A percentile compares a stretch with the other conserved stretches of the same genome.
Conservation (phyloP, 2,113 vertebrate genomes). For the Epinephelus fuscoguttatus region DNA sequence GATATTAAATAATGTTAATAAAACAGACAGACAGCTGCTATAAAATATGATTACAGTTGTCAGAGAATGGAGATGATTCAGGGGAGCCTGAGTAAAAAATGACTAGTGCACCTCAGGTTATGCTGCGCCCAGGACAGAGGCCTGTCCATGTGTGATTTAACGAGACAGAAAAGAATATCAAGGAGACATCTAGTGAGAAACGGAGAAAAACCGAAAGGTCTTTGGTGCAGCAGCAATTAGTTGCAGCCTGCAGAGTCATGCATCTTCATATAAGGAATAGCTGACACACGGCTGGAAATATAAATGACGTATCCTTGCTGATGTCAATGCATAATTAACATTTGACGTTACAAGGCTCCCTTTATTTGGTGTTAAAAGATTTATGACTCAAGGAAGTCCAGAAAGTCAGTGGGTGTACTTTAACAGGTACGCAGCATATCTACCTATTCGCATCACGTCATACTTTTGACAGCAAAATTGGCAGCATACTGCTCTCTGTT, state of each 20-base stretch:
- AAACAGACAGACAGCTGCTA: slow-evolving; percentile 53
- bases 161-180: slow-evolving; percentile 17
- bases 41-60: slow-evolving; percentile 62
- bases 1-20: slow-evolving; percentile 65
- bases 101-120: slow-evolving; percentile 28
- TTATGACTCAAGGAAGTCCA: slow-evolving; percentile 24
- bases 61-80: slow-evolving; percentile 47
- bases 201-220: slow-evolving; percentile 2
- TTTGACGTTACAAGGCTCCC: slow-evolving; percentile 52
- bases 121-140: slow-evolving; percentile 11
- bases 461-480: background rate
- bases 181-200: slow-evolving; percentile 15
- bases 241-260: slow-evolving; percentile 21
- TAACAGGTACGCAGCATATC: background rate
- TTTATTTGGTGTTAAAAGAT: slow-evolving; percentile 53
- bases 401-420: background rate
- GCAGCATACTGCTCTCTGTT: background rate
- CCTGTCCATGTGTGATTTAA: slow-evolving; percentile 20
- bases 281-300: slow-evolving; percentile 45
- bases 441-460: background rate
- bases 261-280: slow-evolving; percentile 31
- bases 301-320: slow-evolving; percentile 15
- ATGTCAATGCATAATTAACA: slow-evolving; percentile 62
- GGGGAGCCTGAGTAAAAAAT: slow-evolving; percentile 22
- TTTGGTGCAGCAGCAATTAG: slow-evolving; percentile 40